These are phyloP conservation scores for Heliothis peltigera DNA, from an alignment of 2,888 invertebrate genomes.

Conservation along the genomic window DNA sequence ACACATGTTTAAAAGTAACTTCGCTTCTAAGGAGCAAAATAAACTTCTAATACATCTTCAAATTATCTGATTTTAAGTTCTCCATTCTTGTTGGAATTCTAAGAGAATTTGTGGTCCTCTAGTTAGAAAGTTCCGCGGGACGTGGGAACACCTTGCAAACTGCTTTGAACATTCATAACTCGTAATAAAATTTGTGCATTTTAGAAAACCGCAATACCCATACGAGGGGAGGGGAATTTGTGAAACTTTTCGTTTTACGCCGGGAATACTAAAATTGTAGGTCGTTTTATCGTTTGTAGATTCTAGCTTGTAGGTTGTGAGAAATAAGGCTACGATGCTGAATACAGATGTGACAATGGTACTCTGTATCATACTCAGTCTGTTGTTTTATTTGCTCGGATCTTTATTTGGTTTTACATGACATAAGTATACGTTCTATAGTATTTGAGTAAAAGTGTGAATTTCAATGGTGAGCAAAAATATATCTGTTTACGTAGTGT, in stretches of 20 bases:
- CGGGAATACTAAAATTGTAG: slow-evolving; percentile 54
- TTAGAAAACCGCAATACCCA: slow-evolving; percentile 50
- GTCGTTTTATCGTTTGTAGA: slow-evolving; percentile 31
- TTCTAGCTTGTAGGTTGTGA: slow-evolving; percentile 11
- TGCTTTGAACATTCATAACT: slow-evolving; percentile 59
- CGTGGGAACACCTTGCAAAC: slow-evolving; percentile 43
- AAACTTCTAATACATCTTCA: slow-evolving; percentile 32
- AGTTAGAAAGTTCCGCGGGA: slow-evolving; percentile 47
- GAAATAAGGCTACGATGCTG: slow-evolving; percentile 11
- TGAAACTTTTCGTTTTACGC: slow-evolving; percentile 46
- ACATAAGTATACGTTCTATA: not conserved
- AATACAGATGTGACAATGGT: slow-evolving; percentile 31
- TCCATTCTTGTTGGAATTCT: slow-evolving; percentile 44
- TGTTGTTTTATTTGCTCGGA: slow-evolving; percentile 3
- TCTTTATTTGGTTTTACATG: not conserved
- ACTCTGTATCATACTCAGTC: slow-evolving; percentile 25
- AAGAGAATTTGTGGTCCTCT: slow-evolving; percentile 38
- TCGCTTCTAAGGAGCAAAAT: slow-evolving; percentile 21
- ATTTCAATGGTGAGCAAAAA: not conserved
- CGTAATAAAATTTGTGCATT: slow-evolving; percentile 58
- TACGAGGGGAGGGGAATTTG: slow-evolving; percentile 38
- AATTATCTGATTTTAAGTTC: slow-evolving; percentile 47
- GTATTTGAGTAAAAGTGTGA: not conserved
- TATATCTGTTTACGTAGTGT: not conserved
- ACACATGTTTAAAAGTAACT: slow-evolving; percentile 22